Conservation (phyloP, 2,113 vertebrate genomes). For the Gila orcuttii region DNA sequence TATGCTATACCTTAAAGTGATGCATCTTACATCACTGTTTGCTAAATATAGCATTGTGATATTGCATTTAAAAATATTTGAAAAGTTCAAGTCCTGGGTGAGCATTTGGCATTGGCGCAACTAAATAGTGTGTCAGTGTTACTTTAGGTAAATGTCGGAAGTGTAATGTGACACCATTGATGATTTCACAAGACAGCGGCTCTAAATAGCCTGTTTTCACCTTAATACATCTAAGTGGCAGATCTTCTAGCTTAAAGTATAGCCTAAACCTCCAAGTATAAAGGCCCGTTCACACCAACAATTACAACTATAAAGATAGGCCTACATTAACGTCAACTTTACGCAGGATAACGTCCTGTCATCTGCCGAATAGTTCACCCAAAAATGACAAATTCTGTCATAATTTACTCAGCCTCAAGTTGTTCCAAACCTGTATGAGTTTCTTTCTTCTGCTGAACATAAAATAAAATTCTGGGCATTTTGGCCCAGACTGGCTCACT, state of each 20-base stretch:
- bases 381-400: neutral
- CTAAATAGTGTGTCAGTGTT: constrained; percentile 37
- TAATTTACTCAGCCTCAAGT: neutral
- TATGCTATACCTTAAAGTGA: neutral
- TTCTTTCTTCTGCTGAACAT: no score
- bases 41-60: constrained; percentile 9
- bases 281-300: no score
- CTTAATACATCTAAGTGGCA: neutral
- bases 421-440: no score
- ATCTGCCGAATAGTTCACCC: neutral
- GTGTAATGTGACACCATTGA: constrained; percentile 41
- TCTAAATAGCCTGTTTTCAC: constrained; percentile 53
- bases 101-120: constrained; percentile 1
- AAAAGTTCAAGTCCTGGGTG: constrained; percentile 34
- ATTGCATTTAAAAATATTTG: neutral
- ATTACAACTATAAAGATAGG: no score
- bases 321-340: neutral
- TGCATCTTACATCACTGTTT: neutral
- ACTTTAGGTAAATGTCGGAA: constrained; percentile 54
- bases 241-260: neutral
- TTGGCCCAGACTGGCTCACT: no score
- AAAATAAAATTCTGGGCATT: no score
- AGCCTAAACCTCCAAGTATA: neutral
- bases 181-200: neutral
- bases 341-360: no score